Base-by-base conservation (phyloP, 2,797 vertebrate species). In the Helicolenus hilgendorfi region DNA sequence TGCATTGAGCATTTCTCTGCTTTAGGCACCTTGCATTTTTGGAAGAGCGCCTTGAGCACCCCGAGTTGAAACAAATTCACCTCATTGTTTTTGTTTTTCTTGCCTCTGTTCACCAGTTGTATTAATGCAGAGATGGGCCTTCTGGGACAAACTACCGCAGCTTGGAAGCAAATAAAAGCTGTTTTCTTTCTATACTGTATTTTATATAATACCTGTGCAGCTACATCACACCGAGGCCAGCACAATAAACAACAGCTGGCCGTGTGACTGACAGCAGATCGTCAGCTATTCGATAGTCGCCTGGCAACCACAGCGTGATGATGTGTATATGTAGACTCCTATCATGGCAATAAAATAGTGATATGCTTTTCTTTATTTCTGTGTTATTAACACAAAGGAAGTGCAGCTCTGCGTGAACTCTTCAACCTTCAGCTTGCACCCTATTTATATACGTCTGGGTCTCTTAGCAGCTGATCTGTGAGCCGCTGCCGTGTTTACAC, bases 161-260 rank as follows among this genome's bases (percentile, higher is more conserved):
- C 35, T 73, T 69, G 60, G 72, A 84, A 64, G 63, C 45, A 60
- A 85, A 81, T 55, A 45, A 76, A 64, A 85, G 53, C 24, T 53
- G 69, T 88, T 92, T 56, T 81, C 38, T 63, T 55, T n/a, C 49
- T 22, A 22, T 55, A 55, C 20, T n/a, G n/a, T 22, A 49, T 83
- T 85, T 90, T 82, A 86, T 79, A 72, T 72, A 76, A 80, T 69
- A 72, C 55, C 62, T n/a, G 22, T 65, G 65, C 58, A 33, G 62
- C 81, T 73, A 77, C 84, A 85, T 88, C 71, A 62, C 76, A 83
- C 64, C 53, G 29, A 86, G 27, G 24, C 65, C 2, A 74, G 69
- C 77, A 85, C 77, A 87, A 87, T 59, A 87, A 92, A 88, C 80
- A 85, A 79, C 91, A 92, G 83, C 90, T 92, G 93, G 81, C 77